Evolutionary conservation across 2,113 vertebrate species (phyloP), one percentile per base, ranked within the genome.

Genomic region (Abramis brama): DNA sequence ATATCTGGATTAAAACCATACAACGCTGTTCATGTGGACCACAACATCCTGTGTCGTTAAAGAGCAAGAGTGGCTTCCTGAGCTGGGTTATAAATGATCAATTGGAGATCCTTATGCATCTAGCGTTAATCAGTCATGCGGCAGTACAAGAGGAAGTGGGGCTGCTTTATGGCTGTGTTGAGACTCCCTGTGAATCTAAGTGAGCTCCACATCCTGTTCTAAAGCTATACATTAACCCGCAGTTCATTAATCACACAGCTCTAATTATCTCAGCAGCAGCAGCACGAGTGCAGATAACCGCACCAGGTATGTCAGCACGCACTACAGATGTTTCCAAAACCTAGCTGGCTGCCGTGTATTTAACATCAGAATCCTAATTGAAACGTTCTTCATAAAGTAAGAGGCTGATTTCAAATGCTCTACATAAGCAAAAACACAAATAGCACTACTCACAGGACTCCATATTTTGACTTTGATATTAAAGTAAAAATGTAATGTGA

Each of bases 191-290:
- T 71, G 84, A 75, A 79, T 86, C 84, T 80, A 83, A 70, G 74
- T 70, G 84, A 75, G 80, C 75, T 74, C 68, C 27, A 87, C 83
- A 84, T 73, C 55, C 62, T 84, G 74, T 84, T 81, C 86, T 68
- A 43, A 43, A 76, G 83, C 83, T 74, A 83, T 86, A 86, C 86
- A 86, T 87, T 86, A 84, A 52, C 43, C 83, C 9, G 45, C n/a
- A 68, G 66, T 59, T 70, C 85, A 90, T 90, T 87, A 90, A 90
- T 90, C 83, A 87, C 47, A 47, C 83, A 13, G 76, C 68, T 88
- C 85, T 90, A 80, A 80, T 87, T 88, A 90, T 83, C 86, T 79
- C 87, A 83, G 84, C 60, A 86, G 70, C 55, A 45, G 47, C 57
- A 27, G 80, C 79, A 79, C 27, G 25, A 50, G 76, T 5, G 30